Evolutionary conservation across 2,797 vertebrate species (phyloP).

Genomic region (Caiman crocodilus): DNA sequence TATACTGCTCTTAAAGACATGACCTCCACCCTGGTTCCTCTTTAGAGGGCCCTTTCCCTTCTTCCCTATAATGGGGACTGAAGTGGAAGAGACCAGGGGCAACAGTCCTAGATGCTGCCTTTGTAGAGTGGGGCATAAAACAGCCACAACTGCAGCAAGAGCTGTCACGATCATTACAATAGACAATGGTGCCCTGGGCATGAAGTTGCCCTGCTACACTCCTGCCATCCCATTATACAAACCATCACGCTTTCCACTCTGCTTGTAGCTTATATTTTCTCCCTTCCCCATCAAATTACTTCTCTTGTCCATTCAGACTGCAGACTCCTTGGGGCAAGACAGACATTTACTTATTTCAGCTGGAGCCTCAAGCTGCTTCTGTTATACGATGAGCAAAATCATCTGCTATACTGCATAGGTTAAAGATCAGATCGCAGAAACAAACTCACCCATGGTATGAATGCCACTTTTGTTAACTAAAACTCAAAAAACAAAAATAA

Average conservation of each 20-base stretch:
- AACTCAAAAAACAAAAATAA: background rate
- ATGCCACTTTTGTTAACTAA: background rate
- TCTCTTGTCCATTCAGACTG: background rate
- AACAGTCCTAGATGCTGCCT: too few species aligned
- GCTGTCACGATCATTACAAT: too few species aligned
- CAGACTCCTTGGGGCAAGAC: background rate
- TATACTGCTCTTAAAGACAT: too few species aligned
- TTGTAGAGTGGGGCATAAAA: too few species aligned
- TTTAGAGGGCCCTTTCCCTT: too few species aligned
- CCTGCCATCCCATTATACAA: background rate
- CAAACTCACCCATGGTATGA: background rate
- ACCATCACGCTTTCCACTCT: background rate
- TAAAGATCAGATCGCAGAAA: background rate
- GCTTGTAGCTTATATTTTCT: background rate
- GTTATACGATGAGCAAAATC: background rate
- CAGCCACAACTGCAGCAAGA: too few species aligned
- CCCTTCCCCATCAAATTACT: too few species aligned
- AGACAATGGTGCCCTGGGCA: too few species aligned
- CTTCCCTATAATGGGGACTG: too few species aligned
- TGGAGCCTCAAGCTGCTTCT: background rate
- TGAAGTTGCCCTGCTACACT: too few species aligned
- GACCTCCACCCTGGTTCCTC: too few species aligned
- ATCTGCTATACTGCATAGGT: rapidly evolving
- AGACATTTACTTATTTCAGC: background rate
- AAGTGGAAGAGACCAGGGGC: too few species aligned